Conservation (phyloP, 1,140 invertebrate species). For the Dendroctonus ponderosae region DNA sequence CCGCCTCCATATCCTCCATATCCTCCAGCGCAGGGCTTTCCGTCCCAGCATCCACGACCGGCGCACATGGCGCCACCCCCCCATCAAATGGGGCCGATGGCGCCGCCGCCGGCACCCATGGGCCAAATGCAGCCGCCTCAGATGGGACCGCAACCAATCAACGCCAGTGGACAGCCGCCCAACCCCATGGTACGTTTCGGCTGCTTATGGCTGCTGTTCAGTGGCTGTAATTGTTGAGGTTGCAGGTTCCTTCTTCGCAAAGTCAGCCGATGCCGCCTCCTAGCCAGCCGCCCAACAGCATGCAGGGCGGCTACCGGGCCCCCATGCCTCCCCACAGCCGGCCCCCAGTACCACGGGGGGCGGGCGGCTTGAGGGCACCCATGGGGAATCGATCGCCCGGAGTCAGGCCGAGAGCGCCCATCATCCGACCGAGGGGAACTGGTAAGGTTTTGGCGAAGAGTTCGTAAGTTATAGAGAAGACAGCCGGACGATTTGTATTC, state of each 20-base stretch:
- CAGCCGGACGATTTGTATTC: too few relatives aligned
- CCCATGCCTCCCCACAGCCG: slow-evolving; percentile 30
- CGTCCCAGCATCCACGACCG: slow-evolving; percentile 44
- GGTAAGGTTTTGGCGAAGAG: slow-evolving; percentile 34
- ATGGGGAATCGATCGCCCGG: slow-evolving; percentile 33
- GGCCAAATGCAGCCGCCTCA: slow-evolving; percentile 45
- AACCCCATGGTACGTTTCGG: slow-evolving; percentile 25
- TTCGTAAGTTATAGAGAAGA: not conserved
- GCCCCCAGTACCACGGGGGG: slow-evolving; percentile 36
- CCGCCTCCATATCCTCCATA: slow-evolving; percentile 45
- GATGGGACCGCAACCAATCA: slow-evolving; percentile 43
- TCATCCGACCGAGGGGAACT: slow-evolving; percentile 11
- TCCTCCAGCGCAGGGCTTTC: slow-evolving; percentile 42
- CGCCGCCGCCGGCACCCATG: slow-evolving; percentile 47
- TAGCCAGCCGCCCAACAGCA: slow-evolving; percentile 36
- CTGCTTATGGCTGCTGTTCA: not conserved
- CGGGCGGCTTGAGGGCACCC: not conserved
- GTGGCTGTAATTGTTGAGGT: not conserved
- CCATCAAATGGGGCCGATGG: slow-evolving; percentile 48
- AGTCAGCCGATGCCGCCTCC: slow-evolving; percentile 36
- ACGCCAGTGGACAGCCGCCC: slow-evolving; percentile 6
- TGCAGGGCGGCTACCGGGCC: slow-evolving; percentile 23
- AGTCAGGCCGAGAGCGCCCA: slow-evolving; percentile 33
- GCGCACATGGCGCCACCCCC: slow-evolving; percentile 52
- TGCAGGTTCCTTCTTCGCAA: slow-evolving; percentile 32